Evolutionary conservation across 2,888 invertebrate genomes (phyloP).

Genomic region (Pammene fasciana): DNA sequence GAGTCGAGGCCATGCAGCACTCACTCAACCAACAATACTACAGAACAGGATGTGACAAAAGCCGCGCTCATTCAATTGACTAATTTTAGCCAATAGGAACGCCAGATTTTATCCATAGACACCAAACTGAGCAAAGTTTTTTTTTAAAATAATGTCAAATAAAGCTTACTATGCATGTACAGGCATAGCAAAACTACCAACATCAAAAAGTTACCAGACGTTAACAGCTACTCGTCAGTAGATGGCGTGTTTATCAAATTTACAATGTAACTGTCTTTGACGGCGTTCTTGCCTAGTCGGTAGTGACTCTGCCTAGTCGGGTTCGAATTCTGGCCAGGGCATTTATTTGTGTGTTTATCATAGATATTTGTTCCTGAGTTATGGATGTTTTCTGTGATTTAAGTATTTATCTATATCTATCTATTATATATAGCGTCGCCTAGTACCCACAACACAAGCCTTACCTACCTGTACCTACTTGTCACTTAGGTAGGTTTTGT

Average conservation of each 20-base stretch:
- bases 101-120: conserved; percentile 53
- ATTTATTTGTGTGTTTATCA: too few species aligned
- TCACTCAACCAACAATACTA: conserved; percentile 59
- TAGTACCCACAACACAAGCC: too few species aligned
- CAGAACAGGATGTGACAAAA: conserved; percentile 82
- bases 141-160: conserved; percentile 42
- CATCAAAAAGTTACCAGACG: neutral
- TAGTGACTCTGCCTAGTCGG: too few species aligned
- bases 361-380: too few species aligned
- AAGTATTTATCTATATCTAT: too few species aligned
- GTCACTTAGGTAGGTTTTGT: too few species aligned
- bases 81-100: conserved; percentile 60
- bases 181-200: conserved; percentile 17
- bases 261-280: neutral
- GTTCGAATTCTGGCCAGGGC: too few species aligned
- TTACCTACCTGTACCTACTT: too few species aligned
- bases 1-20: conserved; percentile 78
- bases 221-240: neutral
- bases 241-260: conserved; percentile 14
- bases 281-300: too few species aligned
- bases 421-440: too few species aligned
- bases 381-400: too few species aligned
- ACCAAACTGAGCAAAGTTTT: conserved; percentile 46
- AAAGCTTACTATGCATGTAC: conserved; percentile 24
- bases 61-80: conserved; percentile 69